Conservation (phyloP, 2,888 invertebrate genomes). For the Griposia aprilina region DNA sequence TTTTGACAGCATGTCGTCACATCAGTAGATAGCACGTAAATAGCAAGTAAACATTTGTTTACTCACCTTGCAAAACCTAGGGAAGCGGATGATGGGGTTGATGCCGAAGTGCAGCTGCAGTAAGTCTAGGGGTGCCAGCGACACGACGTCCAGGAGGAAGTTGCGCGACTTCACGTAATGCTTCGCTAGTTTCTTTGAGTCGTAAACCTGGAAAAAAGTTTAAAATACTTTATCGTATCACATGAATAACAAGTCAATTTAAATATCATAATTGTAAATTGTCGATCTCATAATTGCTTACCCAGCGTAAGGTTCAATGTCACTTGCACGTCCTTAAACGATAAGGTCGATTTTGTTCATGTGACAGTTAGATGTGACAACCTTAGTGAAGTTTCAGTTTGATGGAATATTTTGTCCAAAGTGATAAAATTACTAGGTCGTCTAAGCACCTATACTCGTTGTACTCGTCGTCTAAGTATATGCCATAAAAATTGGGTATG, state of each 20-base stretch:
- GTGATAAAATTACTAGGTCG: no score
- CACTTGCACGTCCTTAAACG: no score
- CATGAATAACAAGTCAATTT: background rate
- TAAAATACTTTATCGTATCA: background rate
- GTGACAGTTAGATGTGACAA: no score
- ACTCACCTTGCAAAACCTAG: conserved; percentile 95
- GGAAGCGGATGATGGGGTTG: conserved; percentile 97
- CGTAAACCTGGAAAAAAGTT: conserved; percentile 92
- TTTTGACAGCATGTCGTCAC: background rate
- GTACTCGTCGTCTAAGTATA: no score
- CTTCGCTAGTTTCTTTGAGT: conserved; percentile 96
- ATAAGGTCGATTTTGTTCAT: no score
- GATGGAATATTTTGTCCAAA: no score
- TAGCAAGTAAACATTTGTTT: background rate
- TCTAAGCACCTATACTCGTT: no score
- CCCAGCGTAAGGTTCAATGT: no score
- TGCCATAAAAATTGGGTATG: no score
- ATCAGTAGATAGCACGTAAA: background rate
- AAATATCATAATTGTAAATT: no score
- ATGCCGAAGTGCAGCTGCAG: conserved; percentile 95
- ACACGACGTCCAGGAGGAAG: conserved; percentile 95
- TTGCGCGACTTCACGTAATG: conserved; percentile 96
- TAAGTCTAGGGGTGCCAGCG: conserved; percentile 96
- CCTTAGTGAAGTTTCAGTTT: no score
- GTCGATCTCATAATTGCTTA: no score